Base-by-base conservation (phyloP, 2,113 vertebrate genomes). In the Stomatorhinus ivindoensis region DNA sequence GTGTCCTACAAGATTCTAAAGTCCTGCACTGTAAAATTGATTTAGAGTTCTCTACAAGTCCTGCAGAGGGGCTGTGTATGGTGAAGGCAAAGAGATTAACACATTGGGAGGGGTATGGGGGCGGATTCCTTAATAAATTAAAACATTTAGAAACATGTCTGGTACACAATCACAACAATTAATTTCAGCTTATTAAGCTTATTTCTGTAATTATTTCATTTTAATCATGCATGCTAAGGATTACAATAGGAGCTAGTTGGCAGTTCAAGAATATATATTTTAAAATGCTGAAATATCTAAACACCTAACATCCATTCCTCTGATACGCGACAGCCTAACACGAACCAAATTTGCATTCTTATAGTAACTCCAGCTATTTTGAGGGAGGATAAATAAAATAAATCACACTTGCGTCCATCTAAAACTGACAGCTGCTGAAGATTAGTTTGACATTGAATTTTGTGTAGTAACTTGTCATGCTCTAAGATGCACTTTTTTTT, bases 161-260 rank as follows among this genome's bases (percentile, higher is more conserved):
- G 97, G 97, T 98, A 97, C 98, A 99, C 98, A 96, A 99, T 97
- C 97, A 97, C 97, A 96, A 99, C 98, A 96, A 97, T 97, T 97
- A 96, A 94, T 97, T 99, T 97, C 97, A 97, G 85, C 85, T 87
- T 53, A 86, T 86, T 98, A 97, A 98, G 97, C 96, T 98, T 99
- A 97, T 98, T 96, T 93, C 94, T 94, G 95, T 95, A 95, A 94
- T 94, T 95, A 95, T 97, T 97, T 92, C 96, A 96, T 96, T 96
- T 96, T 97, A 95, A 51, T 98, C 98, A 99, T 99, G 98, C 98
- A 99, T 97, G 97, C 97, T 99, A 99, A 98, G 96, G 97, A 98
- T 99, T 98, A 99, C 97, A 95, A 95, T 96, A 96, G 95, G 95
- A 96, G 95, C 96, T 96, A 96, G 94, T 96, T 96, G 95, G 95